A percentile compares a stretch with the other conserved stretches of the same genome.
phyloP scores from a whole-genome alignment of 2,797 vertebrate species.

The Florisuga fusca region DNA sequence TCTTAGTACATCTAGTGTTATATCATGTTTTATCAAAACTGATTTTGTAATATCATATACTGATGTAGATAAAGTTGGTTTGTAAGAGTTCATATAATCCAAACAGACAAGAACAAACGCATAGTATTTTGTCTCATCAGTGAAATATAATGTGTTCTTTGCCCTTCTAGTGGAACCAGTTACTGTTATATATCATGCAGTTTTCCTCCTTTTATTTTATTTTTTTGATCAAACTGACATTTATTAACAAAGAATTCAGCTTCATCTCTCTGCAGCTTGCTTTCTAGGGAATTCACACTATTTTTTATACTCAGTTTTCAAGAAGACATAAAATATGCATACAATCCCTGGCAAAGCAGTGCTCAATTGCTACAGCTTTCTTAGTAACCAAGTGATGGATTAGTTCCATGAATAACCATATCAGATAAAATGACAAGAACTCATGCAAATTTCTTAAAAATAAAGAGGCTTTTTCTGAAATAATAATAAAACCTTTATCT shows the following conservation, averaged over 20 bases:
- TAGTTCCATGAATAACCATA: neutral
- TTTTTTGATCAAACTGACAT: neutral
- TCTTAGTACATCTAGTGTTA: neutral
- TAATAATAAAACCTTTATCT: slow-evolving; percentile 1
- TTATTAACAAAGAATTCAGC: neutral
- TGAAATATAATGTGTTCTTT: neutral
- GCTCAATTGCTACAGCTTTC: slow-evolving; percentile 5
- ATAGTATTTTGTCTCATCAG: neutral
- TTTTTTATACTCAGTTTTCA: slow-evolving; percentile 6
- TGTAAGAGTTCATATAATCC: neutral
- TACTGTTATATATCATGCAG: neutral
- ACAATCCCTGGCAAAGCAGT: neutral
- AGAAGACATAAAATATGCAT: neutral
- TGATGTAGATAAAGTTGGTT: neutral
- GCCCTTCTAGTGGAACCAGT: neutral
- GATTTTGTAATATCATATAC: neutral
- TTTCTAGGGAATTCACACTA: slow-evolving; percentile 13
- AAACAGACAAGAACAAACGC: neutral
- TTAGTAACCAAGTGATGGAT: slow-evolving; percentile 22
- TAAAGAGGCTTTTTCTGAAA: neutral
- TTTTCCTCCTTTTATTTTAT: neutral
- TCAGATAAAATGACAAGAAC: slow-evolving; percentile 25
- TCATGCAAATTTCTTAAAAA: slow-evolving; percentile 14
- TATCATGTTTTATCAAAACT: neutral
- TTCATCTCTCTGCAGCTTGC: neutral